These are phyloP conservation scores for Sphecodes monilicornis DNA, from an alignment of 2,888 invertebrate species.

Conservation along the genomic window DNA sequence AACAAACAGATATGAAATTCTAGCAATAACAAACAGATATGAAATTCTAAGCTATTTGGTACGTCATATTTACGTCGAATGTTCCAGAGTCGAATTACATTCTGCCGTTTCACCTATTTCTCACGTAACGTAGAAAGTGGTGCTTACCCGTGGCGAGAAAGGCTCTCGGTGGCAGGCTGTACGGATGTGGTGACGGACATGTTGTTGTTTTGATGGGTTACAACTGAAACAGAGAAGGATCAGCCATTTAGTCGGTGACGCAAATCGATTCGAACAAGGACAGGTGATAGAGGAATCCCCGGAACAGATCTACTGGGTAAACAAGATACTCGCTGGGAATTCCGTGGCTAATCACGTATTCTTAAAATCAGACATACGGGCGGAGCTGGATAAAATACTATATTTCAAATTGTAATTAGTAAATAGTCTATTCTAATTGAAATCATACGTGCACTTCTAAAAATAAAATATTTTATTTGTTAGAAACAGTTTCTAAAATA, in stretches of 20 bases:
- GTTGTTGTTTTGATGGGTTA: conserved; percentile 65
- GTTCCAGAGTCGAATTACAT: neutral
- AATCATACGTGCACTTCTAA: no score
- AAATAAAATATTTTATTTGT: no score
- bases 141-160: conserved; percentile 82
- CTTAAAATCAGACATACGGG: neutral
- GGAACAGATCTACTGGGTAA: neutral
- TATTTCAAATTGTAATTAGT: no score
- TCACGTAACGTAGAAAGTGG: neutral
- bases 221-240: conserved; percentile 75
- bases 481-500: no score
- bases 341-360: neutral
- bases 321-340: conserved; percentile 28
- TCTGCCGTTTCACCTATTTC: neutral
- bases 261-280: neutral
- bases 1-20: no score
- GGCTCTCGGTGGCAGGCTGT: conserved; percentile 76
- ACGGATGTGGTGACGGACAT: conserved; percentile 82
- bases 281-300: conserved; percentile 13
- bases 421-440: no score
- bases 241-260: conserved; percentile 12
- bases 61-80: no score
- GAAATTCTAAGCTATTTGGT: no score
- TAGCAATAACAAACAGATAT: no score
- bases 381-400: no score